Percentiles rank a stretch among this genome's conserved stretches.
Conservation (phyloP, 2,888 invertebrate genomes). For the Diploptera punctata region DNA sequence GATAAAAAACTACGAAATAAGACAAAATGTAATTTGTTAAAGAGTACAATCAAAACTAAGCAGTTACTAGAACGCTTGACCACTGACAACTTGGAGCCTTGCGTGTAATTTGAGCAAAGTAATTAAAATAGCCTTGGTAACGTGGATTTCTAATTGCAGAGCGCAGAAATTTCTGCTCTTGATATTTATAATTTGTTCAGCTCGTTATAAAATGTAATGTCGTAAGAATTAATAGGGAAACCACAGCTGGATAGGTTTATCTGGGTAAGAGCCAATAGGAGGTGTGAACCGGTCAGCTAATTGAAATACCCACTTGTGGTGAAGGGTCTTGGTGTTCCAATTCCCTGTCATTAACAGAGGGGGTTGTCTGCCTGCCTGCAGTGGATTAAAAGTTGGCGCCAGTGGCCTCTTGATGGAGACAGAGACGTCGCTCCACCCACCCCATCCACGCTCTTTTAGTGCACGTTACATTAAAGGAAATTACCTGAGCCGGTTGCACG, state of each 20-base stretch:
- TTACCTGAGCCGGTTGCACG: conserved; percentile 15
- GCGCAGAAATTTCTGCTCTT: no score
- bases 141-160: no score
- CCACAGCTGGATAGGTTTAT: neutral
- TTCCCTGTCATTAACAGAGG: conserved; percentile 22
- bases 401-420: conserved; percentile 17
- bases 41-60: no score
- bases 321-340: conserved; percentile 15
- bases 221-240: neutral
- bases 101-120: no score
- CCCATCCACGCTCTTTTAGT: no score
- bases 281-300: conserved; percentile 1
- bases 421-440: neutral
- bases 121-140: no score
- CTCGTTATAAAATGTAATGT: no score
- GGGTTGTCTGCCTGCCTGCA: neutral
- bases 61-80: no score
- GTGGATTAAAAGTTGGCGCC: conserved; percentile 21
- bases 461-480: conserved; percentile 13
- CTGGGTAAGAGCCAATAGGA: conserved; percentile 8
- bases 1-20: no score
- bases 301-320: conserved; percentile 17
- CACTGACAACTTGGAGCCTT: no score
- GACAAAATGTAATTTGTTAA: no score
- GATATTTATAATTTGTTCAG: no score